Percentiles rank a stretch among this genome's conserved stretches.
phyloP scores from a whole-genome alignment of 2,888 invertebrate species.

The Salpingus planirostris region DNA sequence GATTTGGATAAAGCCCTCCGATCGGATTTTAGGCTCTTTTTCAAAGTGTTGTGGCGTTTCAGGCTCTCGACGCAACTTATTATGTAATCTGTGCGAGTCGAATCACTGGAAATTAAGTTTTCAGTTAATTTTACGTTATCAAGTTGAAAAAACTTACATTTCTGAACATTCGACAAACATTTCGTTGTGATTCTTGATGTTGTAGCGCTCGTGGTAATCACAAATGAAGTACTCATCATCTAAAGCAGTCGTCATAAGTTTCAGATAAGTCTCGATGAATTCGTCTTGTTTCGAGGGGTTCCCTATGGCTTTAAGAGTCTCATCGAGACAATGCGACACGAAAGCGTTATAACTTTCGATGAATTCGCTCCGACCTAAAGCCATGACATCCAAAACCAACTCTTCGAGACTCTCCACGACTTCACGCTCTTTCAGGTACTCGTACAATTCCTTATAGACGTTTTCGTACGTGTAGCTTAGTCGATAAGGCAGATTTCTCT shows the following conservation, averaged over 20 bases:
- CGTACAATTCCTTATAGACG: conserved; percentile 62
- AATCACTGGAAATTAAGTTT: too few relatives aligned
- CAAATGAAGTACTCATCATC: conserved; percentile 39
- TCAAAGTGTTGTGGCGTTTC: conserved; percentile 21
- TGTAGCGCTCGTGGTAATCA: conserved; percentile 35
- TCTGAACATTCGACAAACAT: conserved; percentile 32
- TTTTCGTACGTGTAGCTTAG: conserved; percentile 69
- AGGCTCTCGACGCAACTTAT: conserved; percentile 30
- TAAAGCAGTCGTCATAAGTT: conserved; percentile 30
- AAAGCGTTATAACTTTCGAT: conserved; percentile 33
- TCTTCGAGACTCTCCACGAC: conserved; percentile 21
- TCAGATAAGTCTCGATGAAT: conserved; percentile 33
- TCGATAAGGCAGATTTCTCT: conserved; percentile 42
- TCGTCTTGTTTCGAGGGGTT: conserved; percentile 29
- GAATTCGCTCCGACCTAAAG: conserved; percentile 31
- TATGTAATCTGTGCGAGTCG: conserved; percentile 34
- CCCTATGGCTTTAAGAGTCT: conserved; percentile 28
- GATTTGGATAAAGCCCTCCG: conserved; percentile 5
- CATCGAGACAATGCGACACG: conserved; percentile 30
- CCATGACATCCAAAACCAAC: conserved; percentile 29
- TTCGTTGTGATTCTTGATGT: conserved; percentile 31
- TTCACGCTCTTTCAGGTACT: conserved; percentile 36
- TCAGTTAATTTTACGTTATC: neutral
- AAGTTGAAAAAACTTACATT: conserved; percentile 26
- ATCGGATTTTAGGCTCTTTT: conserved; percentile 11